Evolutionary conservation across 2,797 vertebrate genomes (phyloP), one percentile per base, ranked within the genome.

Genomic region (Silurus aristotelis): DNA sequence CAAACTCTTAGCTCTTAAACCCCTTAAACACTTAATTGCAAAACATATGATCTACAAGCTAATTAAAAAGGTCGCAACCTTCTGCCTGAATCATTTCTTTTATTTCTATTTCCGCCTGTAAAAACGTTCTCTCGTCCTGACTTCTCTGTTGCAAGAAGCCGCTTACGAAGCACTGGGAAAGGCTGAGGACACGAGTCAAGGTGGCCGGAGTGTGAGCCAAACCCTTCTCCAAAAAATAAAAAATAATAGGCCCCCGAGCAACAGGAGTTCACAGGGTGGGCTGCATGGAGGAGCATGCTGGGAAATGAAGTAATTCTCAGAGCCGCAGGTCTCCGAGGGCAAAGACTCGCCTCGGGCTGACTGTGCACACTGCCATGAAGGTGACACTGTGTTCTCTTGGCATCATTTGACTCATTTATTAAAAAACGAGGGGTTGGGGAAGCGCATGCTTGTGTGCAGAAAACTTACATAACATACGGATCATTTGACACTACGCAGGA

Each of bases 291-390:
- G 76, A 68, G 89, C 86, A 88, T 88, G 86, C 88, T 90, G 87
- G 85, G 84, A 86, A 85, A 86, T 86, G 88, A 84, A 88, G 87
- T 85, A 73, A 77, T 84, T 73, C 81, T 78, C 86, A 25, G 75
- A 31, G 43, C 76, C 84, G 20, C 58, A 6, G 82, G 66, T 89
- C 87, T 90, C 89, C 9, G 25, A 83, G 87, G 89, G 83, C 31
- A 78, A 81, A 56, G 55, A 61, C 83, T 83, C 14, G 76, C 89
- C 80, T 84, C 64, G 5, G 87, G 88, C 89, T 82, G 84, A 72
- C 46, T 85, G 88, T 87, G 84, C 85, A 88, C 61, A 56, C 81
- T 87, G 88, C 80, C 88, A 72, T 91, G 90, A 92, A 89, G 89
- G 90, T 91, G 90, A 92, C 90, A 87, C 89, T 67, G 76, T 63